These are phyloP conservation scores for Semaprochilodus insignis DNA, from an alignment of 2,797 vertebrate species.

Conservation along the genomic window DNA sequence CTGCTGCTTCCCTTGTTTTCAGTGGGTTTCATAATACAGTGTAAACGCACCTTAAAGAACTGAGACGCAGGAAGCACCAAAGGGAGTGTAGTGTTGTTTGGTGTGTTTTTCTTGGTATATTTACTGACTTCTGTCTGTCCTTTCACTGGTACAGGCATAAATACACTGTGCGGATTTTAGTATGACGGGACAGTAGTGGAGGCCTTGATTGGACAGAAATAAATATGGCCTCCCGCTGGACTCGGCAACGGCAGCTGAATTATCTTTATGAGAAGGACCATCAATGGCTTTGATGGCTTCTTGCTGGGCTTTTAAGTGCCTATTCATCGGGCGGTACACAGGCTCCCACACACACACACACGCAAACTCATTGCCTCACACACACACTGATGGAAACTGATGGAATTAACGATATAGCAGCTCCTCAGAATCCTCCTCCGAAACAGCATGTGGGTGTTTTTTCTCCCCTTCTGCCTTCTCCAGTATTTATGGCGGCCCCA, in stretches of 20 bases:
- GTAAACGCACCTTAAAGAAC: constrained; percentile 9
- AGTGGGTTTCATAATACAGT: not conserved
- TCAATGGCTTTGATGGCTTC: constrained; percentile 68
- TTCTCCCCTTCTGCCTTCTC: constrained; percentile 27
- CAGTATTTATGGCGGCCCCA: constrained; percentile 70
- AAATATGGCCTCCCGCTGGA: constrained; percentile 72
- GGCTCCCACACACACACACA: constrained; percentile 7
- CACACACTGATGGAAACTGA: constrained; percentile 49
- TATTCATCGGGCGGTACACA: constrained; percentile 48
- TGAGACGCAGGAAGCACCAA: not conserved
- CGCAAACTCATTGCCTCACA: constrained; percentile 21
- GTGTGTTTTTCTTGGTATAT: constrained; percentile 23
- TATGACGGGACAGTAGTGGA: constrained; percentile 61
- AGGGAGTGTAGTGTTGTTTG: constrained; percentile 24
- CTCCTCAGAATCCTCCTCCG: constrained; percentile 45
- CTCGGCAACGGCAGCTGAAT: constrained; percentile 68
- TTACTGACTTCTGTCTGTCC: constrained; percentile 39
- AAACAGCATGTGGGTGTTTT: constrained; percentile 55
- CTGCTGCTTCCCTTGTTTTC: not conserved
- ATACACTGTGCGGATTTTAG: constrained; percentile 49
- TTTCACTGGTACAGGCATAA: constrained; percentile 32
- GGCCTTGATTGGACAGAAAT: constrained; percentile 76
- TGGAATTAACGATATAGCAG: constrained; percentile 63
- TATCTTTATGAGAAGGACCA: constrained; percentile 72
- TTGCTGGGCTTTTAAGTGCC: constrained; percentile 63